Evolutionary conservation across 2,113 vertebrate species (phyloP), one percentile per base, ranked within the genome.

Genomic region (Meles meles): DNA sequence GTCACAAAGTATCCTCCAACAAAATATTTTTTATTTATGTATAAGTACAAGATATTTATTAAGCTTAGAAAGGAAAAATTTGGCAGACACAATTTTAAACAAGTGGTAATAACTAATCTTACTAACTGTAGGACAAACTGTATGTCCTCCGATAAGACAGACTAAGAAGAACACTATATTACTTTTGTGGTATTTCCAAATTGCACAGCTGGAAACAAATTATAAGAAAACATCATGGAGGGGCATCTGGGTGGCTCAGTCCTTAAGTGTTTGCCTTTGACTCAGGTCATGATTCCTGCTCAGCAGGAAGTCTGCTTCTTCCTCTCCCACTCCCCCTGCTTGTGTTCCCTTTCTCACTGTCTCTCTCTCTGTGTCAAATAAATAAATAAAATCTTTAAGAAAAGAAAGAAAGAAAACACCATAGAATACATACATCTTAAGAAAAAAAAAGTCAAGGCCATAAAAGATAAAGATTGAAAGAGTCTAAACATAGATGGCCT

Each of bases 1-100:
- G 12, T 71, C 69, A 57, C n/a, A 52, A 52, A 20, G 13, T 52
- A 61, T 25, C 3, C 44, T 37, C 27, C 17, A 5, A 61, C 14
- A 88, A 52, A 72, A 84, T 71, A 71, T 49, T 31, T 37, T 96
- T 92, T 67, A 91, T 83, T 83, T 91, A 90, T 27, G n/a, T 88
- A 3, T 25, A 91, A 91, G 1, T 63, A 52, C 3, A 42, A 88
- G 49, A 71, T 83, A 31, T 61, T 92, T 21, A 23, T 74, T 74
- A 76, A 84, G 7, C 39, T 76, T 59, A 76, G 37, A 59, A 81
- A n/a, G 20, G 31, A 82, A 14, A 88, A 61, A 59, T 71, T 29
- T 71, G 65, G 63, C 21, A 57, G 82, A 74, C 14, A n/a, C 1
- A 39, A 67, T 61, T 92, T 92, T 91, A 74, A 94, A 49, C 34